Conservation (phyloP, 2,113 vertebrate species). For the Hemichromis elongatus region DNA sequence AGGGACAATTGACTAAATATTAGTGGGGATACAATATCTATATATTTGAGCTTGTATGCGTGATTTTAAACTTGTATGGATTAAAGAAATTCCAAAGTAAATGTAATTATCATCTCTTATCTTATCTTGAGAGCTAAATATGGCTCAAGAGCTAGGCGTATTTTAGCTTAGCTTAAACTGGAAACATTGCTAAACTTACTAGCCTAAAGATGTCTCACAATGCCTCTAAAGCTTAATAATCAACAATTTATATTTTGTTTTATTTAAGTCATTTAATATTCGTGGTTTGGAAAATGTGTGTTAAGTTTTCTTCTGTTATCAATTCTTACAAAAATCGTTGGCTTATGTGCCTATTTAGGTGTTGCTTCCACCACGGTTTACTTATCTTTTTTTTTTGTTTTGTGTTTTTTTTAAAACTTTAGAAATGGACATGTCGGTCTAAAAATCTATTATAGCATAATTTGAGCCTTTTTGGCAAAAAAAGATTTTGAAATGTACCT, state of each 20-base stretch:
- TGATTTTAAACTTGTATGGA: not conserved
- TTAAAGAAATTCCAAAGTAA: not conserved
- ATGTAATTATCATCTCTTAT: not conserved
- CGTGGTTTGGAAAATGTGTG: not conserved
- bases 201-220: not conserved
- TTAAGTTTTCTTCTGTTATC: not conserved
- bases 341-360: not conserved
- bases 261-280: not conserved
- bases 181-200: not conserved
- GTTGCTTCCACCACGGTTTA: not conserved
- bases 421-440: not conserved
- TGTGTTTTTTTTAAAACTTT: not conserved
- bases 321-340: not conserved
- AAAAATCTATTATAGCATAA: not conserved
- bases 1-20: not conserved
- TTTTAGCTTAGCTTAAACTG: not conserved
- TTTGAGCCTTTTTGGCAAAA: not conserved
- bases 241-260: not conserved
- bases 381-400: not conserved
- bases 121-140: not conserved
- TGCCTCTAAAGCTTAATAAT: not conserved
- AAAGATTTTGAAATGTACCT: not conserved
- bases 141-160: not conserved
- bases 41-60: not conserved
- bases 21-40: not conserved